A percentile compares a stretch with the other conserved stretches of the same genome.
Evolutionary conservation across 2,888 invertebrate species (phyloP).

Genomic region (Caenorhabditis sp.): DNA sequence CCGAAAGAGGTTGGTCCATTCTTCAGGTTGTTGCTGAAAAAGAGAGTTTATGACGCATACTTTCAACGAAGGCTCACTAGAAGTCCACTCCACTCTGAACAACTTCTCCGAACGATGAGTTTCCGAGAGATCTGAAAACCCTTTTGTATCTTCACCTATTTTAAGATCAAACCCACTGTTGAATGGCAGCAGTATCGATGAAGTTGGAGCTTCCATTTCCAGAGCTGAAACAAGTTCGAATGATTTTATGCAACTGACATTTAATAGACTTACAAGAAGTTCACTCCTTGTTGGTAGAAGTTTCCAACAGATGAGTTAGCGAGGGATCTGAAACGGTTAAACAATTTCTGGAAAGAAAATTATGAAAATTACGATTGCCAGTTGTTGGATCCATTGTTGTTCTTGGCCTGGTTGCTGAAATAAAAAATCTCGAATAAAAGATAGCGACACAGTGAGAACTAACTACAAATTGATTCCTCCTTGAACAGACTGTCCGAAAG

Average conservation of each 20-base stretch:
- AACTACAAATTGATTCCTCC: slow-evolving; percentile 41
- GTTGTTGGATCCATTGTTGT: slow-evolving; percentile 27
- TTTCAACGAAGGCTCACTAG: slow-evolving; percentile 18
- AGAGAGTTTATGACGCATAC: background rate
- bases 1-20: slow-evolving; percentile 32
- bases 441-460: background rate
- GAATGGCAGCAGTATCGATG: slow-evolving; percentile 40
- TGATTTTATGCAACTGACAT: background rate
- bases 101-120: slow-evolving; percentile 49
- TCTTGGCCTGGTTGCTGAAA: slow-evolving; percentile 51
- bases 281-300: slow-evolving; percentile 39
- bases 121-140: slow-evolving; percentile 39
- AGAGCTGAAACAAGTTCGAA: background rate
- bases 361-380: slow-evolving; percentile 29
- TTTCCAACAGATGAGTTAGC: slow-evolving; percentile 34
- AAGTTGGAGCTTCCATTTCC: slow-evolving; percentile 31
- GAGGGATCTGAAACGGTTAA: slow-evolving; percentile 10
- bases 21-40: slow-evolving; percentile 33
- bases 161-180: slow-evolving; percentile 14
- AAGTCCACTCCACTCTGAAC: slow-evolving; percentile 48
- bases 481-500: slow-evolving; percentile 51
- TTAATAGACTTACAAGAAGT: slow-evolving; percentile 24
- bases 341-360: background rate
- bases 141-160: background rate
- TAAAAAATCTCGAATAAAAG: background rate